Conservation (phyloP, 2,113 vertebrate genomes). For the Podarcis cretensis region DNA sequence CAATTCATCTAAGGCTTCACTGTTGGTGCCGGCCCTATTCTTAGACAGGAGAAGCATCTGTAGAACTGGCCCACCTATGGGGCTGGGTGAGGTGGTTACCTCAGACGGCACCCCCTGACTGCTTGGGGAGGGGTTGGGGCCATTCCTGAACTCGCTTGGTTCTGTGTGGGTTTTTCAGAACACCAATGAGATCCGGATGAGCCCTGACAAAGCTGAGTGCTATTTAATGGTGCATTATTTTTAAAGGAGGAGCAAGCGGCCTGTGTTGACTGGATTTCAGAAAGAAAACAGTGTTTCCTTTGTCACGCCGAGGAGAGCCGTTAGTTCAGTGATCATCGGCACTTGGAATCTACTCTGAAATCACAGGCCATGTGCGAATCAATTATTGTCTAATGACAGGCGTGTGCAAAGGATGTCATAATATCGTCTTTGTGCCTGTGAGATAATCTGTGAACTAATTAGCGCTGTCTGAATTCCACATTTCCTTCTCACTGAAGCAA, state of each 20-base stretch:
- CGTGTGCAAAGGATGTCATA: not conserved
- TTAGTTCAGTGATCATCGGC: conserved; percentile 30
- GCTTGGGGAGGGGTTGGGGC: no score
- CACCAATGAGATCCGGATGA: not conserved
- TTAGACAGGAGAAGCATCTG: no score
- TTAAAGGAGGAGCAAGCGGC: not conserved
- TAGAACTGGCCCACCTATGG: no score
- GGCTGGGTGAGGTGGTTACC: no score
- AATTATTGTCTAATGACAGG: conserved; percentile 32
- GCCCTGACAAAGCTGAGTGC: accelerated
- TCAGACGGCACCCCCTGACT: no score
- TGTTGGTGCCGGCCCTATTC: no score
- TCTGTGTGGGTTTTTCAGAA: not conserved
- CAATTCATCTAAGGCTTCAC: not conserved
- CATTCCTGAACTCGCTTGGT: not conserved
- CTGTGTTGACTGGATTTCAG: accelerated
- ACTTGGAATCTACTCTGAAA: conserved; percentile 1
- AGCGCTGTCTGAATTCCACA: conserved; percentile 38
- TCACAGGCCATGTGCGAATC: conserved; percentile 2
- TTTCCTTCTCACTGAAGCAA: conserved; percentile 50
- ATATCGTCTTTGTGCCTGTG: conserved; percentile 56
- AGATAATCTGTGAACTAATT: conserved; percentile 63
- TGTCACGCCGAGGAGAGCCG: not conserved
- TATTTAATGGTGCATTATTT: not conserved
- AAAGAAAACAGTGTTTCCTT: not conserved